Base-by-base conservation (phyloP, 1,140 invertebrate genomes). In the Sycophila sp. region DNA sequence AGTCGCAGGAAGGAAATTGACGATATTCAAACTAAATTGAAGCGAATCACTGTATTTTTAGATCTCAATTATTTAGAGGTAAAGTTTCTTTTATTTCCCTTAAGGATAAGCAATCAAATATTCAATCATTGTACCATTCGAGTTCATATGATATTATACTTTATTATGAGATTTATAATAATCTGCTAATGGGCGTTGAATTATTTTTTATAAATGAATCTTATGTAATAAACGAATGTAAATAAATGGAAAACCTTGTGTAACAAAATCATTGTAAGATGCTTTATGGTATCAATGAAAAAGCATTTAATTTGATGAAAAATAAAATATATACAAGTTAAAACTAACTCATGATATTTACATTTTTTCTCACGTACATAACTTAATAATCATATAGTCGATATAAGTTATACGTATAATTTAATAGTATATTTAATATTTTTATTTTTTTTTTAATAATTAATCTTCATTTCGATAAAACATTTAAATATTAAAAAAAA, bases 241-340 rank as follows among this genome's bases (percentile, higher is more conserved):
- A 71, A 71, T 71, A 71, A 45, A 47, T 32, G 15, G n/a, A 30
- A 30, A 47, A 10, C 15, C 36, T 40, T 62, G 24, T 69, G 32
- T 69, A 69, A 60, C 66, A 42, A 63, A 69, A n/a, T 55, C 11
- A 63, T 63, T 69, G 38, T 69, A 63, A 69, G 42, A 34, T 69
- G 58, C 59, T 69, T 69, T 24, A n/a, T 69, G 26, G 10, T 63
- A 63, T 32, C 11, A 45, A 56, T 38, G 11, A 49, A 22, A 62
- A 63, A 56, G 58, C 59, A 56, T 63, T 69, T 62, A 55, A 62
- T 45, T 62, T 69, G 13, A 62, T 45, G 45, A 69, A 45, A 19
- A 63, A 63, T 42, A 40, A 69, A 69, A 63, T 42, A 56, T 45
- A 63, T 63, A 55, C 28, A 28, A 63, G 24, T 63, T 69, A 19